Evolutionary conservation across 1,140 invertebrate genomes (phyloP).

Genomic region (Drosophila bocki): DNA sequence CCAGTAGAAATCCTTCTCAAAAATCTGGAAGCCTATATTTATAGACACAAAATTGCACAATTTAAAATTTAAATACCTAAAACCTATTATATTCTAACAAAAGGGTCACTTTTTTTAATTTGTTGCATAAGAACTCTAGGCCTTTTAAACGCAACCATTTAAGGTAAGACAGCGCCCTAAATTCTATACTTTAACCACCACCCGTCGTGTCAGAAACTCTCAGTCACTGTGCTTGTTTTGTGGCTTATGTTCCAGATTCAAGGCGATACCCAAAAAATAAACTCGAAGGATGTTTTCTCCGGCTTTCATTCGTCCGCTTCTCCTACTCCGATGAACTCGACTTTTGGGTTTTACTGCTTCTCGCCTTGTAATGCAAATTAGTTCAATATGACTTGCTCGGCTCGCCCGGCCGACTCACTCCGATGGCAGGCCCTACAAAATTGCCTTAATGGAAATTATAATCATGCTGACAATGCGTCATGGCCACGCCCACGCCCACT

Average conservation of each 20-base stretch:
- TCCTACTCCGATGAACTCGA: slow-evolving; percentile 19
- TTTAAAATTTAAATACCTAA: not conserved
- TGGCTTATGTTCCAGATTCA: slow-evolving; percentile 38
- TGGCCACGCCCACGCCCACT: slow-evolving; percentile 24
- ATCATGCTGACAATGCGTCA: slow-evolving; percentile 62
- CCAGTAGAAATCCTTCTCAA: not conserved
- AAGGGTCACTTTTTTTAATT: not conserved
- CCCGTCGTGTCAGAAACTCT: not conserved
- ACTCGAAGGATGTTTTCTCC: not conserved
- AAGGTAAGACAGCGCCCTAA: not conserved
- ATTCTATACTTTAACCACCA: not conserved
- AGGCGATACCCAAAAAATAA: slow-evolving; percentile 16
- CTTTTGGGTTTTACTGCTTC: slow-evolving; percentile 24
- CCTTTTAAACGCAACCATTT: not conserved
- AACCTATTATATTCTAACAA: not conserved
- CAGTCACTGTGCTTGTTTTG: slow-evolving; percentile 11
- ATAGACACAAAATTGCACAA: not conserved
- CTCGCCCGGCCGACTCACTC: slow-evolving; percentile 22
- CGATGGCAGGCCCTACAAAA: slow-evolving; percentile 41
- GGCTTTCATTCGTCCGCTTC: not conserved
- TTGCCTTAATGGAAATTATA: slow-evolving; percentile 73
- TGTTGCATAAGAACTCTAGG: not conserved
- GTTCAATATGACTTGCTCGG: slow-evolving; percentile 63
- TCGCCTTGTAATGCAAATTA: slow-evolving; percentile 64
- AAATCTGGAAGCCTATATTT: not conserved